Conservation (phyloP, 2,797 vertebrate genomes). For the Poliocrania exsul region DNA sequence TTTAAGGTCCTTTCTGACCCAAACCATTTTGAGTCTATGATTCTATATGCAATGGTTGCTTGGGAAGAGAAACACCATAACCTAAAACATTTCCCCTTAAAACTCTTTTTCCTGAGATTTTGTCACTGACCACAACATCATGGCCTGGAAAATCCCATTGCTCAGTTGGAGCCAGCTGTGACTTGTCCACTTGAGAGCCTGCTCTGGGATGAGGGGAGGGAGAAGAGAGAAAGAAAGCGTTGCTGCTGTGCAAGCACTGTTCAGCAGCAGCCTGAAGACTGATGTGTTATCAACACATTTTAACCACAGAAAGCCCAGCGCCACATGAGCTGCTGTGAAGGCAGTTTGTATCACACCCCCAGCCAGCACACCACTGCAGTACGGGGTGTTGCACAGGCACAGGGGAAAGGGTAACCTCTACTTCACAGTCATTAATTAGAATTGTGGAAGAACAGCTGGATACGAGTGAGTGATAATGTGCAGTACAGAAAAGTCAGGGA, state of each 20-base stretch:
- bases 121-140: fast-evolving
- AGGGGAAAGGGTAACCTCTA: not conserved
- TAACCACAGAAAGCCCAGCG: not conserved
- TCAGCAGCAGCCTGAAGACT: not conserved
- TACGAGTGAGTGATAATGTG: not conserved
- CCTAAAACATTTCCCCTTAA: not conserved
- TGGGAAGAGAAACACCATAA: not conserved
- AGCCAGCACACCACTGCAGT: not conserved
- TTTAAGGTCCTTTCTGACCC: not conserved
- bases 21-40: not conserved
- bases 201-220: not conserved
- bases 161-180: not conserved
- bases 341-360: not conserved
- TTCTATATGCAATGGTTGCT: not conserved
- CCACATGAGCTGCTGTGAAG: not conserved
- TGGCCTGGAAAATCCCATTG: not conserved
- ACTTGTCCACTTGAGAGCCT: not conserved
- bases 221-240: not conserved
- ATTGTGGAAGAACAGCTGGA: not conserved
- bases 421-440: not conserved
- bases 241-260: not conserved
- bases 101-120: not conserved
- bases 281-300: fast-evolving
- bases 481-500: fast-evolving
- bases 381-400: not conserved